Base-by-base conservation (phyloP, 92 coral and sea anemone species). In the Porites cylindrica region DNA sequence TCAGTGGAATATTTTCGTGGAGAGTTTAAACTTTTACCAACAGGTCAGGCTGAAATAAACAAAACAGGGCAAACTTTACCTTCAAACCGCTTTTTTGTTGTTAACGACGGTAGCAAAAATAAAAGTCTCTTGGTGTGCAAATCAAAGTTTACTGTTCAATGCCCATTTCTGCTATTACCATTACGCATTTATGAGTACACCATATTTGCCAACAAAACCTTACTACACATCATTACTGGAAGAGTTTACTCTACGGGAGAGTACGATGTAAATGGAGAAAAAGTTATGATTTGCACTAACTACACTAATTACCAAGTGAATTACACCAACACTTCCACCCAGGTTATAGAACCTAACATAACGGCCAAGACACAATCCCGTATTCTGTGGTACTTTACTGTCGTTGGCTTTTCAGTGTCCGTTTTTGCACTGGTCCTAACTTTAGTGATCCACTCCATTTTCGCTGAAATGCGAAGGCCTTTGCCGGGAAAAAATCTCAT, bases 401-500 rank as follows among this genome's bases (percentile, higher is more conserved):
- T 89, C 17, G 78, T 89, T 50, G 96, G 96, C 21, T 85, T 96
- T 58, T 74, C 94, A 2, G 62, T 96, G 19, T 96, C 99, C 11
- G 75, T 96, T 23, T 21, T 89, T 59, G 61, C 89, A 9, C 92
- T 96, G 6, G 21, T 79, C 18, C 89, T 93, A 47, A 92, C 95
- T 10, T 88, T 96, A 21, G 18, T 91, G 79, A 83, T 92, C 53
- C 97, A 96, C 76, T 80, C 81, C 84, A 78, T 92, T 24, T 90
- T 94, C 69, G 83, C 74, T 58, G 98, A 96, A 59, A 94, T 96
- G 18, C 92, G 98, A 18, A 70, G 67, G 32, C 94, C 98, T 82
- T 95, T 96, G 66, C 99, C 99, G 50, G 99, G 99, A 26, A 96
- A 96, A 78, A 96, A 96, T 66, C 88, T 96, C 60, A 92, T 96